Evolutionary conservation across 2,888 invertebrate genomes (phyloP).

Genomic region (Microplitis deprimator): DNA sequence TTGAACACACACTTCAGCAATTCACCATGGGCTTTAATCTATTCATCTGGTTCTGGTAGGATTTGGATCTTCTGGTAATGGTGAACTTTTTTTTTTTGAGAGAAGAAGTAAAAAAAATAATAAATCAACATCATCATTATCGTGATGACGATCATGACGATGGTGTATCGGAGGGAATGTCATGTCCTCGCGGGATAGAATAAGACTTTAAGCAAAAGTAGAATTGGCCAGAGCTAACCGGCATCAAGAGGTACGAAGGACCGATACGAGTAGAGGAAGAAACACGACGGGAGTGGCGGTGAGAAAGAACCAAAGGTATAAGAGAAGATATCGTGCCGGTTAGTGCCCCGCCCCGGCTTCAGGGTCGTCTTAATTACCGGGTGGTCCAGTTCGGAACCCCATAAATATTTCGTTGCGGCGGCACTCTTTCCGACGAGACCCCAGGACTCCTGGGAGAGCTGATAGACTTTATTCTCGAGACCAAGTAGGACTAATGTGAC

Average conservation of each 20-base stretch:
- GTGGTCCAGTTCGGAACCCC: constrained; percentile 67
- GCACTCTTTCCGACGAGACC: constrained; percentile 51
- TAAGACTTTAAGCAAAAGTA: constrained; percentile 8
- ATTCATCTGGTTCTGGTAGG: not conserved
- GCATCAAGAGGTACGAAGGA: constrained; percentile 5
- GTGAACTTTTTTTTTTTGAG: not conserved
- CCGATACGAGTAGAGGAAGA: constrained; percentile 29
- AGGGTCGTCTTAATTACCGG: constrained; percentile 68
- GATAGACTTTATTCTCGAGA: not conserved
- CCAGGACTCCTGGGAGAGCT: constrained; percentile 23
- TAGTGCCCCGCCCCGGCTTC: constrained; percentile 64
- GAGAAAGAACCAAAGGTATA: constrained; percentile 43
- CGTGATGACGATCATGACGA: too few species aligned
- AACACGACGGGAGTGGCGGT: constrained; percentile 49
- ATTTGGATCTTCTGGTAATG: not conserved
- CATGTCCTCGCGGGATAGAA: not conserved
- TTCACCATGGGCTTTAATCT: not conserved
- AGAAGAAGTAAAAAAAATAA: not conserved
- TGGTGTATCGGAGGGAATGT: too few species aligned
- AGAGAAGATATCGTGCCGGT: constrained; percentile 59
- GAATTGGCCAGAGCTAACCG: constrained; percentile 2
- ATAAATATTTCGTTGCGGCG: constrained; percentile 64
- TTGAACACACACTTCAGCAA: constrained; percentile 3
- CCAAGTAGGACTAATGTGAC: not conserved
- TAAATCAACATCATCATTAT: not conserved